These are phyloP conservation scores for Callimorpha dominula DNA, from an alignment of 2,888 invertebrate genomes.

Conservation along the genomic window DNA sequence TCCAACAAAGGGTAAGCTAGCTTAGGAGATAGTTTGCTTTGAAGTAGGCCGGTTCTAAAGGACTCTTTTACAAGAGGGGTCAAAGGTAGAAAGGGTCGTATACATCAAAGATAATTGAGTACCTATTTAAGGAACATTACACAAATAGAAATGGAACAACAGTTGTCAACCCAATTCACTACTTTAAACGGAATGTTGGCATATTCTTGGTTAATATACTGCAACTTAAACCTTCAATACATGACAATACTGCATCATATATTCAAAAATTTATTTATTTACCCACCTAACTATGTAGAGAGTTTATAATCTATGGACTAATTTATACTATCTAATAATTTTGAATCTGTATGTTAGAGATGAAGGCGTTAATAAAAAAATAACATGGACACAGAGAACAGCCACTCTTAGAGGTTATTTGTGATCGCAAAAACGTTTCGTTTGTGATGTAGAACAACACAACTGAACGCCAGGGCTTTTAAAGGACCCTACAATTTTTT, in stretches of 20 bases:
- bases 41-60: slow-evolving; percentile 67
- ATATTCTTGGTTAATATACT: slow-evolving; percentile 22
- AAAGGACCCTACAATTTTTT: background rate
- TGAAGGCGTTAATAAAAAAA: too few species aligned
- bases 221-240: background rate
- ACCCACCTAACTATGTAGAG: background rate
- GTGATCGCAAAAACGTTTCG: background rate
- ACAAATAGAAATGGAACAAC: slow-evolving; percentile 34
- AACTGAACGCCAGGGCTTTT: background rate
- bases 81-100: slow-evolving; percentile 79
- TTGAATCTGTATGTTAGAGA: background rate
- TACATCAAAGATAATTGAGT: slow-evolving; percentile 78
- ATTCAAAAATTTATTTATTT: background rate
- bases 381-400: too few species aligned
- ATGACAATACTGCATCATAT: background rate
- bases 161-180: slow-evolving; percentile 10
- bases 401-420: too few species aligned
- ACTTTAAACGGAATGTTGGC: background rate
- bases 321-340: background rate
- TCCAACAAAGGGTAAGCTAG: slow-evolving; percentile 60
- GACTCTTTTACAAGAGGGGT: slow-evolving; percentile 71
- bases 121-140: slow-evolving; percentile 71
- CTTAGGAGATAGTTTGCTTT: slow-evolving; percentile 75
- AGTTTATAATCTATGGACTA: background rate
- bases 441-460: background rate